Evolutionary conservation across 2,797 vertebrate genomes (phyloP), one percentile per base, ranked within the genome.

Genomic region (Sebastes iracundus): DNA sequence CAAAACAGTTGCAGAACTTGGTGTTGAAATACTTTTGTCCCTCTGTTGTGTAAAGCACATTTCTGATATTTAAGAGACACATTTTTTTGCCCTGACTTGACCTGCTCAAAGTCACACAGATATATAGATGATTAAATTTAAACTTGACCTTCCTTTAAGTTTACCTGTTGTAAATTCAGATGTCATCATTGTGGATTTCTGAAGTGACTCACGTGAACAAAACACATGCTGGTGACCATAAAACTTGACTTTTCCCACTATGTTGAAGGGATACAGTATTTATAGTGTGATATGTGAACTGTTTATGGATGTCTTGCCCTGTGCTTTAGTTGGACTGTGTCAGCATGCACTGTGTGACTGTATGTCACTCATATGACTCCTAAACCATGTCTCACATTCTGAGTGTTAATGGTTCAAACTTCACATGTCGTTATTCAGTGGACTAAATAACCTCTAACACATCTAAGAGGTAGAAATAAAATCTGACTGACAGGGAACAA

Each of bases 261-360:
- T 63, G 58, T 28, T 32, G 28, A 62, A 33, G 22, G 27, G 27
- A 6, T 74, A 42, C 38, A 42, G 38, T 42, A 85, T 61, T 71
- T 35, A 66, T 28, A 61, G 33, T 16, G 7, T 7, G 63, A 61
- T 22, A 42, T 13, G 20, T 28, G 30, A 2, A 27, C 33, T 70
- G 61, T 72, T 77, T 66, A 83, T 75, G 30, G 74, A 61, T 30
- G 75, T 75, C 66, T 58, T 22, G 59, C 52, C 52, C 59, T 61
- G 72, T 16, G 27, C 64, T 61, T 28, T 6, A 67, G 55, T 4
- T 23, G 52, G 5, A 46, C 5, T 6, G 32, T 69, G 58, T 83
- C 70, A 69, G 56, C 38, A 38, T 11, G 52, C 23, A 9, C 60
- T 23, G 7, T 25, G 18, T 12, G 61, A 28, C 46, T 20, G 28